Conservation (phyloP, 2,888 invertebrate genomes). For the Caenorhabditis auriculariae region DNA sequence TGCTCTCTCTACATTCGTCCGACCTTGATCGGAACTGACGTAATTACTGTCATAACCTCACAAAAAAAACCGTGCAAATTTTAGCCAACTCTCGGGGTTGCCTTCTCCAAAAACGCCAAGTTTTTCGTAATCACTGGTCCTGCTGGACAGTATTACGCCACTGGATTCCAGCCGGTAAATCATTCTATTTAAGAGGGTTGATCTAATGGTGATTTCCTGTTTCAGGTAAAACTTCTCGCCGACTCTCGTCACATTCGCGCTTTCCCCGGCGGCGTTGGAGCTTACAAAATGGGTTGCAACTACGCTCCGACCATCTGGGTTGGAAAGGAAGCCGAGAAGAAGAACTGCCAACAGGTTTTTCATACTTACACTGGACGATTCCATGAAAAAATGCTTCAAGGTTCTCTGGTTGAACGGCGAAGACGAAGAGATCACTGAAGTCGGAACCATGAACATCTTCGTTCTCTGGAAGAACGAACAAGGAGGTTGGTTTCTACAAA, state of each 20-base stretch:
- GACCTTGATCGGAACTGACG: constrained; percentile 93
- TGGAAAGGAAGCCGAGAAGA: constrained; percentile 74
- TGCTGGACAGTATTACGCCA: constrained; percentile 86
- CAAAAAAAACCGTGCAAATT: constrained; percentile 36
- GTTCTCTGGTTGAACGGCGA: constrained; percentile 92
- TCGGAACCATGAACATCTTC: constrained; percentile 97
- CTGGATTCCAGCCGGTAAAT: constrained; percentile 66
- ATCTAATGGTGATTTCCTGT: too few relatives aligned
- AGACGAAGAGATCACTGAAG: constrained; percentile 91
- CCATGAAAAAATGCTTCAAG: constrained; percentile 74
- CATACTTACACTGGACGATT: constrained; percentile 70
- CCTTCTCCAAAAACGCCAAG: constrained; percentile 81
- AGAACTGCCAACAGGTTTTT: constrained; percentile 84
- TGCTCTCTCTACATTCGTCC: constrained; percentile 94
- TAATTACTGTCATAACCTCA: constrained; percentile 63
- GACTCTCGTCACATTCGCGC: constrained; percentile 79
- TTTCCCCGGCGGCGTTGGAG: constrained; percentile 89
- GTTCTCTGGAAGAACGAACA: constrained; percentile 82
- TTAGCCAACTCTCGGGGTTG: constrained; percentile 89
- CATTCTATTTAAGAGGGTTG: too few relatives aligned
- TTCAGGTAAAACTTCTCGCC: constrained; percentile 73
- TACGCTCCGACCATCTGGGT: constrained; percentile 69
- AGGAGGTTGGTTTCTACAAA: constrained; percentile 69
- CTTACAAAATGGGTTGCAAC: constrained; percentile 85
- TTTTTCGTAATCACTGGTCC: constrained; percentile 89